These are phyloP conservation scores for Piezodorus guildinii DNA, from an alignment of 1,140 invertebrate genomes.

Conservation along the genomic window DNA sequence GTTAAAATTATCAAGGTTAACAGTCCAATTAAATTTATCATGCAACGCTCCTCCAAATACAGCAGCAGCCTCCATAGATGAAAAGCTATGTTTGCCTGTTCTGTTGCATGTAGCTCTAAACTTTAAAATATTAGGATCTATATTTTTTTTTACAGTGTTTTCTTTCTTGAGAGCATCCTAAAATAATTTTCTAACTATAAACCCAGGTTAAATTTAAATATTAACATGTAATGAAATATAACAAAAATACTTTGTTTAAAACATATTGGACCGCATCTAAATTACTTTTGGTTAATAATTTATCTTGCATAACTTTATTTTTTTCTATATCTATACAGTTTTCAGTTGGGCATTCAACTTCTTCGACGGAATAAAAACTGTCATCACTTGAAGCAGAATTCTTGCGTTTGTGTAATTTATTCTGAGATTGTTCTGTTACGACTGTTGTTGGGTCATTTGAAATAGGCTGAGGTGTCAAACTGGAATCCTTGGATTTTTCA, in stretches of 20 bases:
- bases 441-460: neutral
- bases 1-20: conserved; percentile 42
- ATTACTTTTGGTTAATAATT: neutral
- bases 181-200: neutral
- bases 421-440: neutral
- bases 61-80: conserved; percentile 41
- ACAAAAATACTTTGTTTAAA: neutral
- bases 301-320: neutral
- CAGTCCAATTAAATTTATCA: conserved; percentile 44
- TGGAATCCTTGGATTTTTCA: neutral
- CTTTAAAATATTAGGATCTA: conserved; percentile 28
- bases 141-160: neutral
- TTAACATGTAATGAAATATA: neutral
- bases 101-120: conserved; percentile 46
- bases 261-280: neutral
- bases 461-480: neutral
- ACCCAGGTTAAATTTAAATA: neutral
- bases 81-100: conserved; percentile 41
- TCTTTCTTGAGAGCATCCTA: neutral
- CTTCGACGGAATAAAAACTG: conserved; percentile 11
- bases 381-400: neutral
- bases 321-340: conserved; percentile 18
- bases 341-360: conserved; percentile 16
- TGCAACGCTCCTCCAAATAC: conserved; percentile 43
- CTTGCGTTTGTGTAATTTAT: conserved; percentile 28